Base-by-base conservation (phyloP, 2,113 vertebrate species). In the Peromyscus californicus region DNA sequence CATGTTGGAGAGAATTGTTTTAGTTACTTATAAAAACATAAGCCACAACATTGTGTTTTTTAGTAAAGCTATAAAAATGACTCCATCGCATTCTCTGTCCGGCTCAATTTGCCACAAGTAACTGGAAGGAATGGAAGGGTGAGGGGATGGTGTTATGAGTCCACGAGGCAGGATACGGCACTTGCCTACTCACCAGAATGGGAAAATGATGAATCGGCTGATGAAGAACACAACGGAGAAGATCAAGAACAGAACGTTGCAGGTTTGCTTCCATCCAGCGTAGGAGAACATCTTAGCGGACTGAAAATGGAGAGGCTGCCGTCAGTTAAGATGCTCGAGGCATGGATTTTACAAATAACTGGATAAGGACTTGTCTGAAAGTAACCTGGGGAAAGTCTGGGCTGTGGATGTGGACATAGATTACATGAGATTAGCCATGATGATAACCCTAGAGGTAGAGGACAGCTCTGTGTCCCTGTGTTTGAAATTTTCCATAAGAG, bases 231-330 rank as follows among this genome's bases (percentile, higher is more conserved):
- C 39, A 0, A 98, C 7, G 2, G 99, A 98, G 84, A 99, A 99
- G 91, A 99, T 96, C 89, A 99, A 91, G 85, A 99, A 99, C 39
- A 99, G 98, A 9, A n/a, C 4, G 17, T 99, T 98, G 98, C 99
- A 99, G 57, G 99, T 99, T 85, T 98, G 99, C 96, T 99, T 99
- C 99, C 99, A 99, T 95, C 94, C 99, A 86, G 99, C 99, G 0
- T 99, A 99, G 98, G 99, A 99, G 97, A 99, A 99, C 97, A 99
- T 97, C 98, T 99, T 99, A 84, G 99, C 99, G 75, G 99, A 99
- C 99, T 99, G 90, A 95, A 97, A 98, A 95, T 95, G 98, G 0
- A 97, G 89, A 92, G 97, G 96, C 65, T 0, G 0, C 10, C 84
- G 94, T 97, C 78, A 94, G 90, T 84, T 26, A 51, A 92, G 96